Percentiles rank a stretch among this genome's conserved stretches.
These are phyloP conservation scores for Streblospio benedicti DNA, from an alignment of 1,140 invertebrate species.

Conservation along the genomic window DNA sequence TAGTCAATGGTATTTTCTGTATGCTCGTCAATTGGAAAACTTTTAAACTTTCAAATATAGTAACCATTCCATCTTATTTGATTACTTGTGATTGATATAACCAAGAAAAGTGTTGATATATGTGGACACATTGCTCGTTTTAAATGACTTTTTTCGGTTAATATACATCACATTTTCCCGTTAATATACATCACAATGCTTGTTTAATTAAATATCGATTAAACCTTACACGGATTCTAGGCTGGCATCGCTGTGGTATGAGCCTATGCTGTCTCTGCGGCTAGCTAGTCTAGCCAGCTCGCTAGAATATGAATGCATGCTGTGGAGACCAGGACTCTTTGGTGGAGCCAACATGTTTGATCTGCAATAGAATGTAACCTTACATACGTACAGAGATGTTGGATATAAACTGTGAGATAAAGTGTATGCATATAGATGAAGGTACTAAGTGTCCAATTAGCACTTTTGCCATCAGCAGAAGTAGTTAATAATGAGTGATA, in stretches of 20 bases:
- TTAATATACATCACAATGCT: no score
- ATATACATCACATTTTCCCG: no score
- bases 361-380: background rate
- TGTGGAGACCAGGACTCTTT: background rate
- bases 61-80: background rate
- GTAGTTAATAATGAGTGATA: background rate
- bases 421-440: background rate
- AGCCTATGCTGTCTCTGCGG: constrained; percentile 10
- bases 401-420: no score
- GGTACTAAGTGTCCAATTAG: background rate
- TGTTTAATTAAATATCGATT: no score
- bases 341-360: background rate
- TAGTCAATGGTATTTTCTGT: no score
- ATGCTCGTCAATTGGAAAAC: no score
- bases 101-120: background rate
- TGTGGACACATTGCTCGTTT: background rate
- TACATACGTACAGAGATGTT: background rate
- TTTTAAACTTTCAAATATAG: background rate
- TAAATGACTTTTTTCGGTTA: background rate
- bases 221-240: background rate
- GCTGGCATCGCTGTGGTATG: constrained; percentile 6
- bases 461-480: background rate
- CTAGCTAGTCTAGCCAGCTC: constrained; percentile 6
- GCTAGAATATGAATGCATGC: constrained; percentile 7
- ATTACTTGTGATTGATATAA: background rate